Evolutionary conservation across 2,113 vertebrate species (phyloP).

Genomic region (Neolamprologus cancellatus): DNA sequence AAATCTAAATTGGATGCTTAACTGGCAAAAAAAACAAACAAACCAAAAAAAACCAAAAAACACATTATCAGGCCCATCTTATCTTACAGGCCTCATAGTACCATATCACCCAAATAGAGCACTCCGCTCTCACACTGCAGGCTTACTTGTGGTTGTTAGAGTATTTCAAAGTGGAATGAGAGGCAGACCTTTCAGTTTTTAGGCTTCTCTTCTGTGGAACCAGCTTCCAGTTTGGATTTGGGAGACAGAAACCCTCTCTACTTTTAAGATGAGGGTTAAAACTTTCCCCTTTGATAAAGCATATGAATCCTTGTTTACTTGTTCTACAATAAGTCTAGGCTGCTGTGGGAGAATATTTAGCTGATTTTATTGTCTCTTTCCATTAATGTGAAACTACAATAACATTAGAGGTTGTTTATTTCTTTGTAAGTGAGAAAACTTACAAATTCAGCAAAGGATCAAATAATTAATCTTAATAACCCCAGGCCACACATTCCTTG

Average conservation of each 20-base stretch:
- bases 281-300: background rate
- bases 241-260: background rate
- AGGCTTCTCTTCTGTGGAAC: background rate
- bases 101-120: background rate
- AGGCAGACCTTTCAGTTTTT: background rate
- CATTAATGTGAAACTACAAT: background rate
- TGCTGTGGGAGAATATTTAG: background rate
- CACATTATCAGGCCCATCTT: background rate
- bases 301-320: background rate
- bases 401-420: background rate
- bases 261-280: background rate
- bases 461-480: background rate
- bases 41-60: background rate
- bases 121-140: background rate
- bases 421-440: background rate
- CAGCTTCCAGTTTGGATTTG: background rate
- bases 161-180: background rate
- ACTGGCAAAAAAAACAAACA: background rate
- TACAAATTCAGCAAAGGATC: background rate
- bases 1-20: background rate
- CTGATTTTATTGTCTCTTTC: background rate
- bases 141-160: background rate
- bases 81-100: background rate
- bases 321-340: background rate
- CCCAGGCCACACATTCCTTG: background rate